These are phyloP conservation scores for Rhopalosiphum maidis DNA, from an alignment of 1,140 invertebrate genomes.

Conservation along the genomic window DNA sequence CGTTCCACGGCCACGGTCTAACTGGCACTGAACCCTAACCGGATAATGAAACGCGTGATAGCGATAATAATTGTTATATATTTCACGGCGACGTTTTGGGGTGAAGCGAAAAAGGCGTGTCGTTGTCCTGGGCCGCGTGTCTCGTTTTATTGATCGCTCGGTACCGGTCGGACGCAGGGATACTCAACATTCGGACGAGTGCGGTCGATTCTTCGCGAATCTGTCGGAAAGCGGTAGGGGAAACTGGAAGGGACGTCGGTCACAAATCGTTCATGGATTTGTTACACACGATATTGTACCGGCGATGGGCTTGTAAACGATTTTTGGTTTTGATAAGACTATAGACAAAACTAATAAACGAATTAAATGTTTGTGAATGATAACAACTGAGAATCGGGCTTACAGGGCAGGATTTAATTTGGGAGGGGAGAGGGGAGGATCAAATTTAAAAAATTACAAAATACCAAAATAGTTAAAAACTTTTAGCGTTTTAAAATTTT, in stretches of 20 bases:
- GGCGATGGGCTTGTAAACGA: background rate
- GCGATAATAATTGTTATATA: background rate
- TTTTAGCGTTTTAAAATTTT: too few relatives aligned
- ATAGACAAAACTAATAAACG: background rate
- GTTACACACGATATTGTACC: background rate
- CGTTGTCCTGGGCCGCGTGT: background rate
- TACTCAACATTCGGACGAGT: slow-evolving; percentile 6
- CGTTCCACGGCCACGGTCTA: background rate
- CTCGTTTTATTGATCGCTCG: slow-evolving; percentile 1
- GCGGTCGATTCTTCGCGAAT: background rate
- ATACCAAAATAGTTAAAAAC: background rate
- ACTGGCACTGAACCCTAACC: background rate
- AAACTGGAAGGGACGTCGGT: background rate
- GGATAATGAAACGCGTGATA: background rate
- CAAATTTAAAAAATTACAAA: background rate
- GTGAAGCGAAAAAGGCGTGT: background rate
- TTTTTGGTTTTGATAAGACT: background rate
- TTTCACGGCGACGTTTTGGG: background rate
- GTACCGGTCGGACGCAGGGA: background rate
- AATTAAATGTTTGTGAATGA: too few relatives aligned
- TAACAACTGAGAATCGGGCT: too few relatives aligned
- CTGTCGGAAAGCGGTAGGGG: background rate
- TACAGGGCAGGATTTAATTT: too few relatives aligned
- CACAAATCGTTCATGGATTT: background rate
- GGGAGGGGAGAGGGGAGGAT: too few relatives aligned